phyloP scores from a whole-genome alignment of 2,113 vertebrate genomes.

The Hippocampus zosterae region DNA sequence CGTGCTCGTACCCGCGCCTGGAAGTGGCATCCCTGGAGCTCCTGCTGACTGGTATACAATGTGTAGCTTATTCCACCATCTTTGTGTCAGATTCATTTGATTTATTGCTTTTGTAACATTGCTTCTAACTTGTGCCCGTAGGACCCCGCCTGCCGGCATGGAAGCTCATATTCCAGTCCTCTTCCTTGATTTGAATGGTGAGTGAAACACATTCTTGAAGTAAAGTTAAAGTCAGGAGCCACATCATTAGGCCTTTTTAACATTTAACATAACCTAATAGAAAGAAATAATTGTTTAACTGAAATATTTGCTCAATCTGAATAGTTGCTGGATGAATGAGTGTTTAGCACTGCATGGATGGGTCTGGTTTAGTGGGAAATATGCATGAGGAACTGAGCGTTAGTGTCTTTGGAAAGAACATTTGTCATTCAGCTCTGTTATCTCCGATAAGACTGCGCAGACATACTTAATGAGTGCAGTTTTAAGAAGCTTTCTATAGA shows the following conservation, averaged over 20 bases:
- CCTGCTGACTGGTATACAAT: conserved; percentile 85
- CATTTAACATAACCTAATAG: too few species aligned
- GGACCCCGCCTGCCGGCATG: conserved; percentile 90
- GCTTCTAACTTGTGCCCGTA: conserved; percentile 48
- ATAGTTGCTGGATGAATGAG: too few species aligned
- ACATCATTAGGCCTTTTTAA: too few species aligned
- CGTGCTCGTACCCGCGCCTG: conserved; percentile 87
- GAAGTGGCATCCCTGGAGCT: conserved; percentile 91
- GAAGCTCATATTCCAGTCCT: conserved; percentile 94
- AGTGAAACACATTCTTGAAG: conserved; percentile 22
- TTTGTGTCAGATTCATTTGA: conserved; percentile 2
- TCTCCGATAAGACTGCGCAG: not conserved
- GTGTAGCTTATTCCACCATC: not conserved
- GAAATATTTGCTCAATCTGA: too few species aligned
- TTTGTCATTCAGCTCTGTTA: not conserved
- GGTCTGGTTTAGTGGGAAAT: not conserved
- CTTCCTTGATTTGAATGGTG: conserved; percentile 95
- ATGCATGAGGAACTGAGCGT: not conserved
- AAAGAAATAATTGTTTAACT: too few species aligned
- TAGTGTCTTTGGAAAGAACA: not conserved
- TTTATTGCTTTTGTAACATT: not conserved
- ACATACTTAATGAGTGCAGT: not conserved
- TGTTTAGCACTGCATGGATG: not conserved
- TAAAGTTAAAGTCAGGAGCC: not conserved
- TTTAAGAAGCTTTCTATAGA: not conserved